Conservation (phyloP, 2,113 vertebrate genomes). For the Salminus brasiliensis region DNA sequence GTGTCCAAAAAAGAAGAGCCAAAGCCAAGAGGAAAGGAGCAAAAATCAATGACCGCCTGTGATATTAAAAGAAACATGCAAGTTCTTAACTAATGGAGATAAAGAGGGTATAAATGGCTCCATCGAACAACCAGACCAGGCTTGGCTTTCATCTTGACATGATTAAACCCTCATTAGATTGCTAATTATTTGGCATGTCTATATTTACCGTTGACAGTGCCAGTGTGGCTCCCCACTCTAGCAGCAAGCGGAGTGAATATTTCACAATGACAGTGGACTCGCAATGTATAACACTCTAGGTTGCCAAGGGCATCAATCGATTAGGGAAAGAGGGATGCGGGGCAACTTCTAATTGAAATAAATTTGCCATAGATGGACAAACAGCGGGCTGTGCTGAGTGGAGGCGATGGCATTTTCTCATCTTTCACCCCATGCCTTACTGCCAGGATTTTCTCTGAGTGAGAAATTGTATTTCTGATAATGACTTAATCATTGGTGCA, state of each 20-base stretch:
- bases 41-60: conserved; percentile 84
- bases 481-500: conserved; percentile 33
- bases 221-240: conserved; percentile 57
- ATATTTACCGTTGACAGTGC: conserved; percentile 79
- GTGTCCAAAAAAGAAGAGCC: conserved; percentile 58
- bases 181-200: conserved; percentile 79
- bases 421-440: conserved; percentile 53
- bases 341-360: conserved; percentile 75
- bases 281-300: conserved; percentile 43
- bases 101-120: conserved; percentile 82
- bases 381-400: conserved; percentile 63
- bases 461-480: conserved; percentile 57
- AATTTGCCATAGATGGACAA: conserved; percentile 71
- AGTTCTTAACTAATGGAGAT: conserved; percentile 87
- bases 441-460: conserved; percentile 65
- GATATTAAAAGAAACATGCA: conserved; percentile 87
- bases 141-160: conserved; percentile 77
- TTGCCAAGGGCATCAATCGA: conserved; percentile 69
- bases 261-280: conserved; percentile 40
- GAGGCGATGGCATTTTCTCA: conserved; percentile 28
- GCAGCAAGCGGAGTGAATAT: conserved; percentile 42
- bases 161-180: conserved; percentile 80
- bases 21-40: conserved; percentile 22
- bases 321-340: conserved; percentile 62
- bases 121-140: conserved; percentile 63